Evolutionary conservation across 2,113 vertebrate species (phyloP).

Genomic region (Corythoichthys intestinalis): DNA sequence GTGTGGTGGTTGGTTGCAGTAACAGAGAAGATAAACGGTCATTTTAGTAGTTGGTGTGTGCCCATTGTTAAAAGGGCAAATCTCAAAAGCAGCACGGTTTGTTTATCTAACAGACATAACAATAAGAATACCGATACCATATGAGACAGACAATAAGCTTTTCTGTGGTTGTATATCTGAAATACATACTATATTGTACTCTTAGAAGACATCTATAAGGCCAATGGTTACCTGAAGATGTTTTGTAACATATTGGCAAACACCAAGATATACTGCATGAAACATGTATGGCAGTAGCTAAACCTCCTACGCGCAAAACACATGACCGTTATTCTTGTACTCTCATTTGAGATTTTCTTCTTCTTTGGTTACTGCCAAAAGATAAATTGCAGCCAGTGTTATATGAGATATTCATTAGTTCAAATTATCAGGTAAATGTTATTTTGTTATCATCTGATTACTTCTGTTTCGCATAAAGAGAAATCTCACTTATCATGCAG

Average conservation of each 20-base stretch:
- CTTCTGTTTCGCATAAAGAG: slow-evolving; percentile 37
- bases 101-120: slow-evolving; percentile 77
- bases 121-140: slow-evolving; percentile 70
- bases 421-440: slow-evolving; percentile 20
- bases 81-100: too few relatives aligned
- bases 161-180: slow-evolving; percentile 69
- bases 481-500: slow-evolving; percentile 68
- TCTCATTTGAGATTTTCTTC: slow-evolving; percentile 54
- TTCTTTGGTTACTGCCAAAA: slow-evolving; percentile 81
- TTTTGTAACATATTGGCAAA: slow-evolving; percentile 80
- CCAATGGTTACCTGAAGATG: slow-evolving; percentile 94
- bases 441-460: slow-evolving; percentile 27
- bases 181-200: slow-evolving; percentile 75
- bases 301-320: slow-evolving; percentile 64
- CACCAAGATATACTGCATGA: slow-evolving; percentile 76
- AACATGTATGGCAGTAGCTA: slow-evolving; percentile 78
- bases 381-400: slow-evolving; percentile 67
- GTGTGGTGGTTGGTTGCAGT: too few relatives aligned
- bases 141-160: slow-evolving; percentile 76
- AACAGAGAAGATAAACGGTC: too few relatives aligned
- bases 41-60: too few relatives aligned
- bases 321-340: slow-evolving; percentile 47
- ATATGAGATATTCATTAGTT: slow-evolving; percentile 34
- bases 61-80: too few relatives aligned
- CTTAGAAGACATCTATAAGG: slow-evolving; percentile 88